Base-by-base conservation (phyloP, 2,888 invertebrate genomes). In the Dysmachus trigonus region DNA sequence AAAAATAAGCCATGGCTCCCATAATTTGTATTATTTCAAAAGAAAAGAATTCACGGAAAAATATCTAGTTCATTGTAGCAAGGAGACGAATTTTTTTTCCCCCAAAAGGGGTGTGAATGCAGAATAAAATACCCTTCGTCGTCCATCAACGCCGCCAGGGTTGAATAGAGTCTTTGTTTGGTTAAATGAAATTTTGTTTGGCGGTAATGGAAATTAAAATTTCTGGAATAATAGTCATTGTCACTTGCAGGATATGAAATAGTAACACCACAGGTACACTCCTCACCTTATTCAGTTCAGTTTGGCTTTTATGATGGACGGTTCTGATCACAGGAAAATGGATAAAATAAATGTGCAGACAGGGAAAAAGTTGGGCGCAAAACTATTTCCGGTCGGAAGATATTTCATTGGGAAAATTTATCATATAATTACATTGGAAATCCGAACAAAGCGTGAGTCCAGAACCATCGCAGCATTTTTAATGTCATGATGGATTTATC, bases 401-500 rank as follows among this genome's bases (percentile, higher is more conserved):
- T 22, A 62, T 62, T 62, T 22, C 62, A 62, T 7, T 2, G 27
- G 18, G 22, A 27, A 62, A 18, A 62, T 62, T 62, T 22, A 62
- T 22, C 7, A 62, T 62, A 27, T 18, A 22, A 47, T 18, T n/a
- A n/a, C 1, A 47, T 62, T 22, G 22, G 8, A 62, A 8, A 62
- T n/a, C 27, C 18, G 62, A 62, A 62, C 10, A 47, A 47, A 18
- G 47, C 15, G 18, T 6, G 18, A 0, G 73, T 33, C 73, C 73
- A n/a, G 73, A 73, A 73, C 10, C 18, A 18, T n/a, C 15, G 27
- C 33, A 7, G 73, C 73, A 31, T 33, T 73, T 73, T 73, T 73
- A 73, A 73, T 33, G n/a, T 6, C n/a, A 33, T 73, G 73, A 73
- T 73, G 73, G 73, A 73, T 73, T 73, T 73, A 31, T 73, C 33